Base-by-base conservation (phyloP, 35 echinoderm and acorn worm genomes). In the Lytechinus variegatus region DNA sequence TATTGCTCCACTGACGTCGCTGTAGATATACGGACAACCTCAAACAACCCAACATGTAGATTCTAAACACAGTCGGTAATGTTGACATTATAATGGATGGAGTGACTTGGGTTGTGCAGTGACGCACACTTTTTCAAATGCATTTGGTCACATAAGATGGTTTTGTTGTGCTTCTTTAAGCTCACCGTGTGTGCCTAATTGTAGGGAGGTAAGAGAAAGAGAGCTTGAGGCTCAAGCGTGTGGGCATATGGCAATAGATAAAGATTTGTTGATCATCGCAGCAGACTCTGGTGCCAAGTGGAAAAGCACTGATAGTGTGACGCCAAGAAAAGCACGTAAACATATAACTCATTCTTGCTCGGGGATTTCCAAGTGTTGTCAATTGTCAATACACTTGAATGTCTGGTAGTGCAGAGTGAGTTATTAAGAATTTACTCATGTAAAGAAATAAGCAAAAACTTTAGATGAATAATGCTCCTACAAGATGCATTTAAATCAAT, bases 41-140 rank as follows among this genome's bases (percentile, higher is more conserved):
- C 66, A 79, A 79, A 79, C 66, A 79, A 79, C 4, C 66, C 66
- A 79, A 79, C 66, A 79, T 79, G 66, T 79, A 79, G 66, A 79
- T 79, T 79, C 66, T 79, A 79, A 79, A 79, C 66, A 79, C 66
- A 79, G 66, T 79, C 66, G n/a, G 66, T 79, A n/a, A 79, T 79
- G 66, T 79, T 79, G 66, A 79, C 66, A 79, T 79, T 79, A 79
- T n/a, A 79, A 79, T 79, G 66, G 16, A 79, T 79, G 66, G 19
- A 79, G 66, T 79, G 66, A 19, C 66, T 79, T 79, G 2, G 19
- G 66, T 79, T 79, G 19, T 79, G 66, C 66, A n/a, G 66, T 79
- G 66, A 79, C 14, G 66, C 66, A 79, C 66, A n/a, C 66, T 16
- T 24, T 79, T 5, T 16, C 19, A 4, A 44, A 79, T 19, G 19